Evolutionary conservation across 2,113 vertebrate genomes (phyloP).

Genomic region (Chelonoidis abingdonii): DNA sequence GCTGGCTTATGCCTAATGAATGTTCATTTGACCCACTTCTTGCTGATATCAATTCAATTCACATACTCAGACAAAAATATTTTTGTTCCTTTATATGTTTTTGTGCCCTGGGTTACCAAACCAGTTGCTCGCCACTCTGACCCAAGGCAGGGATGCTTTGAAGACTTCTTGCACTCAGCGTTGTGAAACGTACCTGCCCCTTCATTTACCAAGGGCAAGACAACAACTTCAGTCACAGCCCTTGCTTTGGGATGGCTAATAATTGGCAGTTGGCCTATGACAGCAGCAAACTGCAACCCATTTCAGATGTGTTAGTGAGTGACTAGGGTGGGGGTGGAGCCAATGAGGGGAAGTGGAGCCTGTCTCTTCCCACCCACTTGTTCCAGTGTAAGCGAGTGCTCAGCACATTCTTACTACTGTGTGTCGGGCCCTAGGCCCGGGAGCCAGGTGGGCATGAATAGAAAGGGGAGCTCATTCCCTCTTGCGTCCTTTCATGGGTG

Average conservation of each 20-base stretch:
- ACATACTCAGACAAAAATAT: not conserved
- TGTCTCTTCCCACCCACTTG: not conserved
- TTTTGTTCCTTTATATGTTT: not conserved
- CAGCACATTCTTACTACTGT: not conserved
- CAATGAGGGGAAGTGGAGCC: not conserved
- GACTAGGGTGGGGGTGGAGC: not conserved
- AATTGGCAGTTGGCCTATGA: not conserved
- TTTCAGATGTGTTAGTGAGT: not conserved
- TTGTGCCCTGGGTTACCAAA: not conserved
- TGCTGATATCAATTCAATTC: not conserved
- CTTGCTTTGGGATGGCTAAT: not conserved
- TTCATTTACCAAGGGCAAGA: not conserved
- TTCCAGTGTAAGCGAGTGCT: not conserved
- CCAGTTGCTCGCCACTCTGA: not conserved
- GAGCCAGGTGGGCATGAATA: not conserved
- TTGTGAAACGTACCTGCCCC: not conserved
- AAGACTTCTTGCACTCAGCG: not conserved
- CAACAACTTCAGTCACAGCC: fast-evolving
- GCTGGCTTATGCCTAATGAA: not conserved
- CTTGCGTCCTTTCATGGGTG: not conserved
- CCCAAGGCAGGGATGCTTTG: not conserved
- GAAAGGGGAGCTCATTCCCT: not conserved
- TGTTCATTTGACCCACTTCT: not conserved
- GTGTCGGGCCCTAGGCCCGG: not conserved
- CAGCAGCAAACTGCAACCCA: not conserved